Evolutionary conservation across 2,113 vertebrate species (phyloP).

Genomic region (Thalassarche chlororhynchos): DNA sequence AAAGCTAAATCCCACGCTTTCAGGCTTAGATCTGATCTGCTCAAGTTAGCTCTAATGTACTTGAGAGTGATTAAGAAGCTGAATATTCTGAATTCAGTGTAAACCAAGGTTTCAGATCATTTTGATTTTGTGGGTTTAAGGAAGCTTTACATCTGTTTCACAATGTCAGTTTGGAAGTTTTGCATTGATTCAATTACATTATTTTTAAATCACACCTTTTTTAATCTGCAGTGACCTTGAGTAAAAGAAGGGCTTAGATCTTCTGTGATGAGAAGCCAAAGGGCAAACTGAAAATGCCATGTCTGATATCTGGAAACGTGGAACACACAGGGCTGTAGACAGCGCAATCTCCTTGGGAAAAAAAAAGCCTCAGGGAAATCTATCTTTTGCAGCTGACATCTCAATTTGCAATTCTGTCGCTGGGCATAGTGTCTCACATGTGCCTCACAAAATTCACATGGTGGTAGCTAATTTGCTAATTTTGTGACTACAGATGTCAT

Average conservation of each 20-base stretch:
- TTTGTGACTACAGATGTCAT: neutral
- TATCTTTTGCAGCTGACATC: neutral
- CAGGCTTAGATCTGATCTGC: neutral
- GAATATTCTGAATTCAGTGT: neutral
- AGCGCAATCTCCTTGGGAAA: neutral
- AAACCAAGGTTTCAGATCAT: neutral
- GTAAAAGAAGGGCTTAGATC: neutral
- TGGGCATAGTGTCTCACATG: neutral
- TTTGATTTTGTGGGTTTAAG: neutral
- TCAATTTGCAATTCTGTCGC: neutral
- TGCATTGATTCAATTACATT: neutral
- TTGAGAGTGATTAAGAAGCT: neutral
- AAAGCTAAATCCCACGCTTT: neutral
- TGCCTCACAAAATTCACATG: neutral
- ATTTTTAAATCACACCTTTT: neutral
- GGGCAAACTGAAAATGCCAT: neutral
- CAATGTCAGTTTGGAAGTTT: neutral
- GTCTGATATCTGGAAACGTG: neutral
- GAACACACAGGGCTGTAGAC: neutral
- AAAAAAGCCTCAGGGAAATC: neutral
- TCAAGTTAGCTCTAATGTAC: neutral
- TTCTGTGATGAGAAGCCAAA: neutral
- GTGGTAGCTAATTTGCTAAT: neutral
- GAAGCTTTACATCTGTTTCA: neutral
- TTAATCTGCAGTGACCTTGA: neutral